phyloP scores from a whole-genome alignment of 92 coral and sea anemone genomes.

The Bergia sp. region DNA sequence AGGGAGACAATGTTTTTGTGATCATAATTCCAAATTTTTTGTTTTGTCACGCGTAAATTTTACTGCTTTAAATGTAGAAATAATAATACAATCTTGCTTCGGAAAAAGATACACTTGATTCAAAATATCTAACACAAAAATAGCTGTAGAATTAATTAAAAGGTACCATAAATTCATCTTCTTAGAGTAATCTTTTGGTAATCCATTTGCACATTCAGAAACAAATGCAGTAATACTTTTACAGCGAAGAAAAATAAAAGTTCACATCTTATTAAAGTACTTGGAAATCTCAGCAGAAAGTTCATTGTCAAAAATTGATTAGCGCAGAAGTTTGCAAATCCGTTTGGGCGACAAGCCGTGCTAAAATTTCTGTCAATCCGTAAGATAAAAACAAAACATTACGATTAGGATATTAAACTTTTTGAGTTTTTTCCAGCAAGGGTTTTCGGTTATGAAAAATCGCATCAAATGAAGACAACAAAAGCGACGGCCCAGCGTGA shows the following conservation, averaged over 20 bases:
- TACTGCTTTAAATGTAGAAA: constrained; percentile 5
- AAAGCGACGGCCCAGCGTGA: constrained; percentile 40
- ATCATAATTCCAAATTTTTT: not conserved
- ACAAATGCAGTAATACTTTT: constrained; percentile 27
- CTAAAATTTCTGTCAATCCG: constrained; percentile 9
- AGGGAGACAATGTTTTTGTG: constrained; percentile 25
- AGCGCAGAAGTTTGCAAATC: constrained; percentile 19
- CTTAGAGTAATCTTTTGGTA: not conserved
- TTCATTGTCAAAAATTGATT: constrained; percentile 8
- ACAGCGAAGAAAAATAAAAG: not conserved
- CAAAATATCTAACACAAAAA: constrained; percentile 19
- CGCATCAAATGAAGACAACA: constrained; percentile 28
- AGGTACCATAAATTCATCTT: constrained; percentile 16
- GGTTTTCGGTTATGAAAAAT: constrained; percentile 23
- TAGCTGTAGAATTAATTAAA: constrained; percentile 9
- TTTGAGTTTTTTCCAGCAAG: constrained; percentile 26
- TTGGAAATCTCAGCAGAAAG: constrained; percentile 11
- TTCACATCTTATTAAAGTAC: not conserved
- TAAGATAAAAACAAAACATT: constrained; percentile 18
- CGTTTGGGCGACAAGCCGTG: not conserved
- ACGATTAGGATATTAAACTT: not conserved
- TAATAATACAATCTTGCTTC: not conserved
- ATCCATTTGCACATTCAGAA: constrained; percentile 8
- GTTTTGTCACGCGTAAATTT: constrained; percentile 1
- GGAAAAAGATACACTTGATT: constrained; percentile 42